Conservation (phyloP, 2,113 vertebrate genomes). For the Pristiophorus japonicus region DNA sequence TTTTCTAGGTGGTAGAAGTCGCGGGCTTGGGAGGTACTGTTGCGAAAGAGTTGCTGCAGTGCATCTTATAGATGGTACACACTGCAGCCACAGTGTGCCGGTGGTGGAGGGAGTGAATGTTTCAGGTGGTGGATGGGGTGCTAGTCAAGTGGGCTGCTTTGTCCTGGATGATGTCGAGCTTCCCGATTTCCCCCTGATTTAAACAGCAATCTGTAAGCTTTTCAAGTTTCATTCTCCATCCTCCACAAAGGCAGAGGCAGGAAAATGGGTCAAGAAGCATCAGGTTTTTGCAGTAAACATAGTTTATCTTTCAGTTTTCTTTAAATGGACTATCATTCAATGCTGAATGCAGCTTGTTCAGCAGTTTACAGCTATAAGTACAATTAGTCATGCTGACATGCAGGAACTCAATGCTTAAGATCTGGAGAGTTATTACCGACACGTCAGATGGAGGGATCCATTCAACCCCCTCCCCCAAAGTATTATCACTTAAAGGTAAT, state of each 20-base stretch:
- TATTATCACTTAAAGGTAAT: background rate
- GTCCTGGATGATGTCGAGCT: too few species aligned
- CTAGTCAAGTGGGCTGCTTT: too few species aligned
- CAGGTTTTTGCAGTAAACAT: constrained; percentile 9
- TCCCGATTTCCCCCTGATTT: background rate
- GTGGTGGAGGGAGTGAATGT: too few species aligned
- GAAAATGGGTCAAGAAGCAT: background rate
- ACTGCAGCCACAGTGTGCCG: too few species aligned
- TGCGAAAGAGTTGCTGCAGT: too few species aligned
- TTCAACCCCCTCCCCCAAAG: background rate
- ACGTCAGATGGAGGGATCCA: background rate
- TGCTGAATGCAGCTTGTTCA: background rate
- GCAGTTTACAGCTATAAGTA: background rate
- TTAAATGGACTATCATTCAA: background rate
- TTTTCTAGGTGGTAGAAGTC: too few species aligned
- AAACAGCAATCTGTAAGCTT: background rate
- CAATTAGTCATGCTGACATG: constrained; percentile 4
- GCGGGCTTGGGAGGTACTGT: too few species aligned
- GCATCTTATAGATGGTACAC: too few species aligned
- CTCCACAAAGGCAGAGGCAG: background rate
- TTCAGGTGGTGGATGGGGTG: too few species aligned
- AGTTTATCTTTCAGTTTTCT: background rate
- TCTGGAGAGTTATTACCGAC: background rate
- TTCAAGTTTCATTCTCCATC: background rate
- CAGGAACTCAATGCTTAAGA: background rate